phyloP scores from a whole-genome alignment of 2,113 vertebrate genomes.

The Ellobius talpinus region DNA sequence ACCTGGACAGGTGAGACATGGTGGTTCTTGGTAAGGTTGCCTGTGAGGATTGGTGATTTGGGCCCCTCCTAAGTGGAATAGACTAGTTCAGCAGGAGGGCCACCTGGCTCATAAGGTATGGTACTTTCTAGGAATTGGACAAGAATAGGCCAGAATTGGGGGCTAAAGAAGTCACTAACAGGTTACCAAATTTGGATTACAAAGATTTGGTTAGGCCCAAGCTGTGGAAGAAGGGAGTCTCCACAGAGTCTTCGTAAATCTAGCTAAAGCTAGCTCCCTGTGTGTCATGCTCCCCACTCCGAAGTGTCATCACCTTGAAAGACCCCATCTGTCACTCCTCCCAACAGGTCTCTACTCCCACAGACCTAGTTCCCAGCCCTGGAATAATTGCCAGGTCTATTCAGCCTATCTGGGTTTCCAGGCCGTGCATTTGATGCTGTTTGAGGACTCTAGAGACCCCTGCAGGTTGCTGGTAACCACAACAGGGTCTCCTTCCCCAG shows the following conservation, averaged over 20 bases:
- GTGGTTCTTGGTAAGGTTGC: background rate
- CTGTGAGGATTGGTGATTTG: background rate
- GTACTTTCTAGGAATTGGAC: background rate
- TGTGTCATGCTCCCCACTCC: background rate
- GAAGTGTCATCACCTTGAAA: background rate
- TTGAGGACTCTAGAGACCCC: background rate
- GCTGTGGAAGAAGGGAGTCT: background rate
- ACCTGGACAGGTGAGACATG: constrained; percentile 92
- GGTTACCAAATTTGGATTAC: background rate
- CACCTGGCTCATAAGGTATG: constrained; percentile 20
- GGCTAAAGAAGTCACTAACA: background rate
- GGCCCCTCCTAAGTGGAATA: background rate
- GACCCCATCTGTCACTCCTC: background rate
- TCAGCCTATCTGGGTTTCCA: constrained; percentile 45
- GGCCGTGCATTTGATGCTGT: background rate
- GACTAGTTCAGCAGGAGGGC: background rate
- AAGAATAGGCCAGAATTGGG: background rate
- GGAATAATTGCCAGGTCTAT: background rate
- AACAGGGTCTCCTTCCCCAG: background rate
- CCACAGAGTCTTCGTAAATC: background rate
- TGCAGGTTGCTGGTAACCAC: background rate
- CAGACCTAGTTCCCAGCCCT: background rate
- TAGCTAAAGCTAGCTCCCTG: background rate
- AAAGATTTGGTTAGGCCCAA: background rate
- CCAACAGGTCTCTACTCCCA: background rate